A percentile compares a stretch with the other conserved stretches of the same genome.
Evolutionary conservation across 2,797 vertebrate species (phyloP).

Genomic region (Fistularia commersonii): DNA sequence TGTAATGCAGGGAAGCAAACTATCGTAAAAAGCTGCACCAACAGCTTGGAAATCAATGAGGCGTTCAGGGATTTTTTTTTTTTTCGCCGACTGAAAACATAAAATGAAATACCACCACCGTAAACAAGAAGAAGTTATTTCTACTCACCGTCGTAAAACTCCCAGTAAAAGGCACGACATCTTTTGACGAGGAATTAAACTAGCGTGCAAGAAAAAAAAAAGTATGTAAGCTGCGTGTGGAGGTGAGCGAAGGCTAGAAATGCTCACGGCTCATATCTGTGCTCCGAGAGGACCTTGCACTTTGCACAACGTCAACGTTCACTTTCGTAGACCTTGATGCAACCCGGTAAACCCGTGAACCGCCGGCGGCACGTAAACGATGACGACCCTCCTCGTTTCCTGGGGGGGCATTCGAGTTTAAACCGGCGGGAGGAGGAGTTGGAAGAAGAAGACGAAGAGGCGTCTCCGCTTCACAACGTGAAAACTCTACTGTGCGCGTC

Average conservation of each 20-base stretch:
- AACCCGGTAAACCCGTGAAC: not conserved
- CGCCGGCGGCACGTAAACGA: no score
- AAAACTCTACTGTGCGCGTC: no score
- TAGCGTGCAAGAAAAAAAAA: slow-evolving; percentile 8
- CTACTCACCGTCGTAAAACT: slow-evolving; percentile 65
- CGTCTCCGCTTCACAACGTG: no score
- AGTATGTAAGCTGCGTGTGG: slow-evolving; percentile 3
- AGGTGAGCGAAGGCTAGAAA: slow-evolving; percentile 11
- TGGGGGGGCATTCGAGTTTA: no score
- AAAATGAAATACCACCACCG: not conserved
- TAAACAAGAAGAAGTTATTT: not conserved
- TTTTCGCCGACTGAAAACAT: not conserved
- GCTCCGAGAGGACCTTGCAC: slow-evolving; percentile 59
- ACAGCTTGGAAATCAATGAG: not conserved
- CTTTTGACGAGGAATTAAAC: slow-evolving; percentile 17
- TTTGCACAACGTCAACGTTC: slow-evolving; percentile 53
- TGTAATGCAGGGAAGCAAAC: no score
- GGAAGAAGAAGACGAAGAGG: not conserved
- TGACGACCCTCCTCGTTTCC: no score
- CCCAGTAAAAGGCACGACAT: slow-evolving; percentile 70
- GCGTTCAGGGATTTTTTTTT: not conserved
- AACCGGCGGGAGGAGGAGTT: no score
- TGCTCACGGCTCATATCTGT: slow-evolving; percentile 47
- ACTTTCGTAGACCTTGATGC: slow-evolving; percentile 13
- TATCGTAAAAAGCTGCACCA: no score